Percentiles rank a stretch among this genome's conserved stretches.
phyloP scores from a whole-genome alignment of 1,140 invertebrate genomes.

The Mactra quadrangularis region DNA sequence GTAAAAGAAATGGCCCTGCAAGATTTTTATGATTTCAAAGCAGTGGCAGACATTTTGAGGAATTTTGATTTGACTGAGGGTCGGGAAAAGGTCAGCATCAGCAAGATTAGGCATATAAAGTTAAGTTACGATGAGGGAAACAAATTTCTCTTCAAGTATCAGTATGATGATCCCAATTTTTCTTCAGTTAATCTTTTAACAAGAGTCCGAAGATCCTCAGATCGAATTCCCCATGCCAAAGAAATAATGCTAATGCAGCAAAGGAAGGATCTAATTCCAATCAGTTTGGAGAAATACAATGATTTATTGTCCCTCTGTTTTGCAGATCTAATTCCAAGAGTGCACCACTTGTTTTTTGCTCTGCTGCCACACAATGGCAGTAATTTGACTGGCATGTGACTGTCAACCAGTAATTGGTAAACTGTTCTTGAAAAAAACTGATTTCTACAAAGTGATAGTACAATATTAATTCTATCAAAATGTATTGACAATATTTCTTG shows the following conservation, averaged over 20 bases:
- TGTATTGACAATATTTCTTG: too few relatives aligned
- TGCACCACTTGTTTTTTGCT: too few relatives aligned
- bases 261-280: not conserved
- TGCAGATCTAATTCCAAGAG: too few relatives aligned
- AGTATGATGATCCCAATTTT: slow-evolving; percentile 5
- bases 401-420: too few relatives aligned
- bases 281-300: slow-evolving; percentile 6
- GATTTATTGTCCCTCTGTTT: slow-evolving; percentile 23
- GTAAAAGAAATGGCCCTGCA: slow-evolving; percentile 6
- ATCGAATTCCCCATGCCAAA: not conserved
- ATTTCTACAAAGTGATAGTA: too few relatives aligned
- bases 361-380: too few relatives aligned
- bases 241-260: not conserved
- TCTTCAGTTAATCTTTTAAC: not conserved
- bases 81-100: not conserved
- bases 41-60: slow-evolving; percentile 3
- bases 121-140: not conserved
- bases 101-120: not conserved
- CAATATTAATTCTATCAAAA: too few relatives aligned
- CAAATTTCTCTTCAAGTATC: not conserved
- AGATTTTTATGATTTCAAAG: slow-evolving; percentile 33
- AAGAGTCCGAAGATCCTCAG: not conserved
- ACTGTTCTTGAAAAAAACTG: too few relatives aligned
- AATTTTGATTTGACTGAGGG: slow-evolving; percentile 19
- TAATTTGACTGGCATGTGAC: too few relatives aligned